These are phyloP conservation scores for Microcebus griseorufus DNA, from an alignment of 2,113 vertebrate species.

Conservation along the genomic window DNA sequence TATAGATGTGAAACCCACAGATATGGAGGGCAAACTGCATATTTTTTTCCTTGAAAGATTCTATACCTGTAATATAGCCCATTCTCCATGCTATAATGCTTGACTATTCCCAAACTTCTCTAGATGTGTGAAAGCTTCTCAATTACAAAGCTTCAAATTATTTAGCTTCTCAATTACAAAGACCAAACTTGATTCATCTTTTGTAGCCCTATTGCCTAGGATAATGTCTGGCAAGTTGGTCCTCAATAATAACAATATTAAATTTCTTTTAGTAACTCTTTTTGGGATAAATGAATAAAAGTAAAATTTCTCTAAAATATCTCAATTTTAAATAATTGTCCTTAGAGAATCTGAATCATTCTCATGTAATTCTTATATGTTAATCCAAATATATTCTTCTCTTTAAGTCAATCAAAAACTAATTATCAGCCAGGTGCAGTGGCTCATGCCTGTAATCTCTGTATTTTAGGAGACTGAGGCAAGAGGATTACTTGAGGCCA, in stretches of 20 bases:
- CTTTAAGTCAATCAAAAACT: neutral
- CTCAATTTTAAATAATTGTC: neutral
- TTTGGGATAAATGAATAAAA: neutral
- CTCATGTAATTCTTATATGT: neutral
- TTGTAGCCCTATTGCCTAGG: neutral
- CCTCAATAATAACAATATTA: neutral
- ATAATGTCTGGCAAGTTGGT: neutral
- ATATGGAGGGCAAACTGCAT: neutral
- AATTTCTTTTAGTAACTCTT: constrained; percentile 39
- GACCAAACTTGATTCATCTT: constrained; percentile 6
- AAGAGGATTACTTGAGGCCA: neutral
- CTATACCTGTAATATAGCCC: neutral
- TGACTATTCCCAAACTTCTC: neutral
- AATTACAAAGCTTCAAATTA: neutral
- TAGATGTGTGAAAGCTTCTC: neutral
- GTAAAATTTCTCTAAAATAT: neutral
- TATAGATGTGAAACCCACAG: neutral
- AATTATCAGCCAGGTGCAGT: neutral
- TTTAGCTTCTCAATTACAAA: neutral
- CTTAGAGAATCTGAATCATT: neutral
- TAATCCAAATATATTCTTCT: constrained; percentile 8
- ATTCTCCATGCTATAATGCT: neutral
- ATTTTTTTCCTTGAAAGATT: neutral
- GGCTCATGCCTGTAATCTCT: neutral
- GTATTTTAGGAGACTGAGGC: neutral